Percentiles rank a stretch among this genome's conserved stretches.
Evolutionary conservation across 2,113 vertebrate species (phyloP).

Genomic region (Laticauda laticaudata): DNA sequence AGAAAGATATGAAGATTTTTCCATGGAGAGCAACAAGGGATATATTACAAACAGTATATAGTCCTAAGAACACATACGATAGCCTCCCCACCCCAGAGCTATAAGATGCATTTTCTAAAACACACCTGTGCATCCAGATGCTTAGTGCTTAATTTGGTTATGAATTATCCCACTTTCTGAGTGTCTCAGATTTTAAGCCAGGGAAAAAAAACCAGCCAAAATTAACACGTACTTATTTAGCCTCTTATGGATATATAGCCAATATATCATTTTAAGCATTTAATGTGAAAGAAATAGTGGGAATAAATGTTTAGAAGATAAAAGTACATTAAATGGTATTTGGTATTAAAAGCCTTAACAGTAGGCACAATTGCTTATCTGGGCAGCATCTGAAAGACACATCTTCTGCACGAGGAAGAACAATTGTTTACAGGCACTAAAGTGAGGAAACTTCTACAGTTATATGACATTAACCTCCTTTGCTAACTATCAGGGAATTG

Average conservation of each 20-base stretch:
- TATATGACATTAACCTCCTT: not conserved
- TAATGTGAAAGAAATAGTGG: not conserved
- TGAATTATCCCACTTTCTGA: not conserved
- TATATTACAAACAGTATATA: not conserved
- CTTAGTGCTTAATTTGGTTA: not conserved
- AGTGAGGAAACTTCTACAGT: not conserved
- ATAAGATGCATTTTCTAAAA: not conserved
- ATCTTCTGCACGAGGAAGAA: not conserved
- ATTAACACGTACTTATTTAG: not conserved
- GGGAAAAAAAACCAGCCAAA: not conserved
- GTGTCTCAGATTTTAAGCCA: not conserved
- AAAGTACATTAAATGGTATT: not conserved
- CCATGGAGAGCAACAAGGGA: not conserved
- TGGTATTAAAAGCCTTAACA: not conserved
- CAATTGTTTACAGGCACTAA: not conserved
- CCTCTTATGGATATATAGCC: not conserved
- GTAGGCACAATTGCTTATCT: not conserved
- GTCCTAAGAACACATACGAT: not conserved
- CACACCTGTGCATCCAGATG: not conserved
- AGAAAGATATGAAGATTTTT: conserved; percentile 44
- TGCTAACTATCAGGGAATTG: not conserved
- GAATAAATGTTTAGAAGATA: not conserved
- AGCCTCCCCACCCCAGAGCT: not conserved
- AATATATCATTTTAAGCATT: not conserved
- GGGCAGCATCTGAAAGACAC: not conserved